phyloP scores from a whole-genome alignment of 2,113 vertebrate genomes.

The Trinectes maculatus region DNA sequence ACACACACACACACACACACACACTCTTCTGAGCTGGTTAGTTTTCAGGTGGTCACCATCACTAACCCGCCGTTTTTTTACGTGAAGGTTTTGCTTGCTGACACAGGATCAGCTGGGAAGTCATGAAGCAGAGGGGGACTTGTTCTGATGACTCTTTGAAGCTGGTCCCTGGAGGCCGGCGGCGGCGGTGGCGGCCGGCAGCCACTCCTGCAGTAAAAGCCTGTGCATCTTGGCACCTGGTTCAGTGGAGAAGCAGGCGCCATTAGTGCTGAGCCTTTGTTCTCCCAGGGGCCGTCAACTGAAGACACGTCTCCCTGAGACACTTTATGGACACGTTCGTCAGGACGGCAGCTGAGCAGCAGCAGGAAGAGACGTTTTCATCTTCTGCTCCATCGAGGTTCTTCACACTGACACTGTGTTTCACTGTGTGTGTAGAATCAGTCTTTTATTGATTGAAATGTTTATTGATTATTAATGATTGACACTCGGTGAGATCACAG shows the following conservation, averaged over 20 bases:
- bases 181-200: no score
- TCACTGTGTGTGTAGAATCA: no score
- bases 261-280: conserved; percentile 66
- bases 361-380: conserved; percentile 34
- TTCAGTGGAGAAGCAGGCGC: conserved; percentile 50
- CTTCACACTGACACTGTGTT: no score
- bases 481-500: no score
- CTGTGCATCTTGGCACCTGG: no score
- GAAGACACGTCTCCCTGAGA: conserved; percentile 58
- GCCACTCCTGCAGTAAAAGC: no score
- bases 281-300: conserved; percentile 64
- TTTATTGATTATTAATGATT: no score
- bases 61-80: conserved; percentile 5
- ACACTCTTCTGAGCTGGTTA: conserved; percentile 44
- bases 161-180: conserved; percentile 62
- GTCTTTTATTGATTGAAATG: no score
- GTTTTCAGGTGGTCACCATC: conserved; percentile 45
- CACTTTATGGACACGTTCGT: conserved; percentile 55
- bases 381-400: no score
- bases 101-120: conserved; percentile 64
- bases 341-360: conserved; percentile 58
- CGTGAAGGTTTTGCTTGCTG: conserved; percentile 45
- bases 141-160: conserved; percentile 59
- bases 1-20: no score
- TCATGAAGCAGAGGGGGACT: conserved; percentile 59